Percentiles rank a stretch among this genome's conserved stretches.
These are phyloP conservation scores for Gortyna flavago DNA, from an alignment of 2,888 invertebrate genomes.

Conservation along the genomic window DNA sequence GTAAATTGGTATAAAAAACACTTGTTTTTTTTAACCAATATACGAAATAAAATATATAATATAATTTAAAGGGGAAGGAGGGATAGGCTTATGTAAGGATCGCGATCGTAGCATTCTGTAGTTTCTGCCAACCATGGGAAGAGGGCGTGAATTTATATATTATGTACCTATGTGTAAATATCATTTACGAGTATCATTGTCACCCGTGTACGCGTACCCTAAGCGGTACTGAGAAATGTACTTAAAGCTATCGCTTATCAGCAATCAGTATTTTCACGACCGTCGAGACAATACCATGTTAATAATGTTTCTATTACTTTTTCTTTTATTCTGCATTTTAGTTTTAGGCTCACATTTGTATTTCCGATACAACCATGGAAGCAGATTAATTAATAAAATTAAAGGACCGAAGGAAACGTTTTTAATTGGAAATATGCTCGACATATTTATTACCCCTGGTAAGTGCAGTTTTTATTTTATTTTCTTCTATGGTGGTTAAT, in stretches of 20 bases:
- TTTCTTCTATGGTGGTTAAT: not conserved
- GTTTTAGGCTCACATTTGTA: slow-evolving; percentile 44
- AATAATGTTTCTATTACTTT: slow-evolving; percentile 31
- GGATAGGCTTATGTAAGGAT: no score
- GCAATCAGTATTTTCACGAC: slow-evolving; percentile 29
- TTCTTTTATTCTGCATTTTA: slow-evolving; percentile 24
- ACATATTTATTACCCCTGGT: slow-evolving; percentile 55
- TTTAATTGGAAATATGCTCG: slow-evolving; percentile 53
- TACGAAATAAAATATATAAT: no score
- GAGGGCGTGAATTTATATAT: no score
- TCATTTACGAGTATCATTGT: not conserved
- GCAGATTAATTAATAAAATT: slow-evolving; percentile 54
- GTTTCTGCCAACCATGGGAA: no score
- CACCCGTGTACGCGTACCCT: slow-evolving; percentile 12
- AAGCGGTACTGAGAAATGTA: slow-evolving; percentile 1
- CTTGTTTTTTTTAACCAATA: no score
- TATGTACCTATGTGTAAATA: no score
- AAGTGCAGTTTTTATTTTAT: slow-evolving; percentile 13
- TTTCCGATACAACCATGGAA: slow-evolving; percentile 45
- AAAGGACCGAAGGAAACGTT: slow-evolving; percentile 49
- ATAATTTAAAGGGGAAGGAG: no score
- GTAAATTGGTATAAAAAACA: no score
- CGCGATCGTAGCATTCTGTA: no score
- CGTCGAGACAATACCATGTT: not conserved
- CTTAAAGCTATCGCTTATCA: not conserved